A percentile compares a stretch with the other conserved stretches of the same genome.
phyloP scores from a whole-genome alignment of 2,113 vertebrate species.

The Xenopus borealis region DNA sequence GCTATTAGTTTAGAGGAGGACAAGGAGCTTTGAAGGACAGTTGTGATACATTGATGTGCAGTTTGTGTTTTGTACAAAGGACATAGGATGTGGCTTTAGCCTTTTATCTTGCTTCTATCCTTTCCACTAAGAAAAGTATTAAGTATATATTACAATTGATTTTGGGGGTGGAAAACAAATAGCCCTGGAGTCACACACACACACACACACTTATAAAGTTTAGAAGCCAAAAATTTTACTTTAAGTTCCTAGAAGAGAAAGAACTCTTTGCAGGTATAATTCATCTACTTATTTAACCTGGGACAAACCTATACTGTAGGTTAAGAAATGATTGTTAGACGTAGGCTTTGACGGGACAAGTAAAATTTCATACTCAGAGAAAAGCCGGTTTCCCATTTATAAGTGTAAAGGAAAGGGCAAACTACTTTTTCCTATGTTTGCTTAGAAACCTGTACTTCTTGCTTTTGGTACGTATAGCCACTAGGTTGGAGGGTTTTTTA shows the following conservation, averaged over 20 bases:
- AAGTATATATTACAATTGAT: slow-evolving; percentile 34
- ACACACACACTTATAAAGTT: not conserved
- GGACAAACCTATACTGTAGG: not conserved
- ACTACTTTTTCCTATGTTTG: not conserved
- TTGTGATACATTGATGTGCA: slow-evolving; percentile 28
- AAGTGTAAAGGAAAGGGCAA: slow-evolving; percentile 33
- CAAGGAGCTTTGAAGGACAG: slow-evolving; percentile 57
- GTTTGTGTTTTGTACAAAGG: slow-evolving; percentile 51
- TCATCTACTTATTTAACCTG: not conserved
- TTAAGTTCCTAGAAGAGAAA: slow-evolving; percentile 18
- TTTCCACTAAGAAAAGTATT: slow-evolving; percentile 44
- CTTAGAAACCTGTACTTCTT: slow-evolving; percentile 18
- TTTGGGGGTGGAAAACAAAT: slow-evolving; percentile 31
- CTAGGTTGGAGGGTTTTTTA: no score
- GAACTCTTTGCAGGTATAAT: not conserved
- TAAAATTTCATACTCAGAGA: not conserved
- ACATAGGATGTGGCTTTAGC: slow-evolving; percentile 44
- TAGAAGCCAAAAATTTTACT: not conserved
- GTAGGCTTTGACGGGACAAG: no score
- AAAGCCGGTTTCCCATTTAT: not conserved
- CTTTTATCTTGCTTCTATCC: slow-evolving; percentile 47
- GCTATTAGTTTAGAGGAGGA: not conserved
- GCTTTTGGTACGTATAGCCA: slow-evolving; percentile 12
- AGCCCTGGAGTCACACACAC: slow-evolving; percentile 5
- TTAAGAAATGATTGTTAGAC: slow-evolving; percentile 7